Conservation (phyloP, 2,888 invertebrate genomes). For the Sepiola atlantica region DNA sequence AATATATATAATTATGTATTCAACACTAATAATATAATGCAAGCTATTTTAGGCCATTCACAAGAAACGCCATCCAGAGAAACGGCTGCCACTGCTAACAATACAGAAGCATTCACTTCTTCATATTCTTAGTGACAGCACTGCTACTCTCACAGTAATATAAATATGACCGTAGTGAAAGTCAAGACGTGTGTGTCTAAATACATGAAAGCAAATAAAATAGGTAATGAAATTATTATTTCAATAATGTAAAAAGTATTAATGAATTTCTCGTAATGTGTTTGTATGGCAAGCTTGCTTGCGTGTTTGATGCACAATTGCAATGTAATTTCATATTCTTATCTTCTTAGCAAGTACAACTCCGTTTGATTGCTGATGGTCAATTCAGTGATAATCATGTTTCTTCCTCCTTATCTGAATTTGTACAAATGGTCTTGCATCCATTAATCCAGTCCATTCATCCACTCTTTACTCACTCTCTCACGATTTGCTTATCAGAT, state of each 20-base stretch:
- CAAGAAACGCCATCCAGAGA: no score
- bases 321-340: not conserved
- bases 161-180: no score
- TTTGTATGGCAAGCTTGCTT: not conserved
- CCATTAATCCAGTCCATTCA: constrained; percentile 18
- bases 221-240: not conserved
- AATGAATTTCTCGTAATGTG: not conserved
- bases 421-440: not conserved
- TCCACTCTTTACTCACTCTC: not conserved
- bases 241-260: not conserved
- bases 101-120: no score
- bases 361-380: not conserved
- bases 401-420: not conserved
- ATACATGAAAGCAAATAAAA: no score
- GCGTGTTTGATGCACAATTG: not conserved
- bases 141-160: no score
- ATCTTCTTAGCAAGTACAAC: not conserved
- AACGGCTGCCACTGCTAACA: no score
- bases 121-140: no score
- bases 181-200: no score
- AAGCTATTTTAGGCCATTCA: no score
- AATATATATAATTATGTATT: no score
- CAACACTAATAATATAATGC: no score
- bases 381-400: not conserved
- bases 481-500: not conserved